Conservation (phyloP, 2,888 invertebrate species). For the Tortricodes alternella region DNA sequence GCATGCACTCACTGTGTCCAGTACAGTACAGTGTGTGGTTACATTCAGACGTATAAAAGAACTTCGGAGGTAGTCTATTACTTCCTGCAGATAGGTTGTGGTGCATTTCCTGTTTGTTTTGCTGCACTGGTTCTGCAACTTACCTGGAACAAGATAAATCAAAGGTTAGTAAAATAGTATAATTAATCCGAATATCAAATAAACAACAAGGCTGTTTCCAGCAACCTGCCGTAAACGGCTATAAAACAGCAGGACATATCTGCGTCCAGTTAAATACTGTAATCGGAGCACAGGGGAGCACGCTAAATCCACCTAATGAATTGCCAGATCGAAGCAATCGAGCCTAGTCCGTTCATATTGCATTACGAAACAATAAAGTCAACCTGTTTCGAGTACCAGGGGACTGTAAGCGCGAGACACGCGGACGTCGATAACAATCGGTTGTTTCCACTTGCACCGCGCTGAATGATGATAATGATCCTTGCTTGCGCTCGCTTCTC, state of each 20-base stretch:
- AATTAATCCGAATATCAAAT: not conserved
- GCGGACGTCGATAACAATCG: not conserved
- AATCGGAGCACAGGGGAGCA: not conserved
- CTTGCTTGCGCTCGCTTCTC: no score
- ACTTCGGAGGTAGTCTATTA: not conserved
- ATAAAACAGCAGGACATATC: not conserved
- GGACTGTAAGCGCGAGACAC: not conserved
- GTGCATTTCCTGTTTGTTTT: not conserved
- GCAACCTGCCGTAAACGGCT: not conserved
- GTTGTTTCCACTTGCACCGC: constrained; percentile 7
- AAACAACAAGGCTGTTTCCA: not conserved
- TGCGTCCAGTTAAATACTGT: not conserved
- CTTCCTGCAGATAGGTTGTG: no score
- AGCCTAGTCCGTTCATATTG: no score
- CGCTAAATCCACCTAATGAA: no score
- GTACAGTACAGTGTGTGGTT: not conserved
- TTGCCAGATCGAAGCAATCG: no score
- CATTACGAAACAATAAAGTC: not conserved
- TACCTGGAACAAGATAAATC: constrained; percentile 27
- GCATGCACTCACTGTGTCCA: not conserved
- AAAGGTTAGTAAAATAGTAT: not conserved
- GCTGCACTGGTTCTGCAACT: not conserved
- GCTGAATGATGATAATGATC: constrained; percentile 12
- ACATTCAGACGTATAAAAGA: not conserved
- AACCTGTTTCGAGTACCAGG: not conserved